Conservation (phyloP, 2,888 invertebrate genomes). For the Palloptera scutellata region DNA sequence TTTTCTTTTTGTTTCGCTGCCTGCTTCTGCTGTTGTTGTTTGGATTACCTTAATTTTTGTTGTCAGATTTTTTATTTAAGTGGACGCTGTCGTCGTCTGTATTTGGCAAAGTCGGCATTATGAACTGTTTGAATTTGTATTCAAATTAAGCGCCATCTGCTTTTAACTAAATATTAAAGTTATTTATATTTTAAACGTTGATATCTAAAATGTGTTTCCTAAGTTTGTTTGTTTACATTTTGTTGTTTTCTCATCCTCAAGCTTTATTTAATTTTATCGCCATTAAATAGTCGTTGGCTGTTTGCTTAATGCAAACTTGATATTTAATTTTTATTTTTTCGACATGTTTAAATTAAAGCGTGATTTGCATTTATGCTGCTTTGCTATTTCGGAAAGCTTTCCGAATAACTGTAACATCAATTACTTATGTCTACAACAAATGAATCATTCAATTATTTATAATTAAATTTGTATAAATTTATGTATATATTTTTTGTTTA, state of each 20-base stretch:
- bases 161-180: slow-evolving; percentile 5
- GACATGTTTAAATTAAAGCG: neutral
- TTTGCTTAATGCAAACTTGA: neutral
- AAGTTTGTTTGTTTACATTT: slow-evolving; percentile 4
- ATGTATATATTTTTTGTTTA: no score
- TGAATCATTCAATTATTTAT: no score
- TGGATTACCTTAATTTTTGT: slow-evolving; percentile 27
- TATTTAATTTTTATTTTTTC: neutral
- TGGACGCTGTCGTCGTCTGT: slow-evolving; percentile 13
- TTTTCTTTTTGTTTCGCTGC: no score
- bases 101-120: slow-evolving; percentile 33
- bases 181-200: neutral
- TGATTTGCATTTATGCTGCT: no score
- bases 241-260: neutral
- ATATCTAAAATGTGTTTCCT: slow-evolving; percentile 9
- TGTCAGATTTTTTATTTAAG: slow-evolving; percentile 21
- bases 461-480: no score
- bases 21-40: neutral
- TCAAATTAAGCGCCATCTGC: slow-evolving; percentile 35
- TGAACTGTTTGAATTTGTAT: slow-evolving; percentile 12
- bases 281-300: no score
- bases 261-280: no score
- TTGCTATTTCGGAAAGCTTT: no score
- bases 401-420: no score
- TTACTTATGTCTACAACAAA: no score